phyloP scores from a whole-genome alignment of 2,113 vertebrate genomes.

The Podarcis cretensis region DNA sequence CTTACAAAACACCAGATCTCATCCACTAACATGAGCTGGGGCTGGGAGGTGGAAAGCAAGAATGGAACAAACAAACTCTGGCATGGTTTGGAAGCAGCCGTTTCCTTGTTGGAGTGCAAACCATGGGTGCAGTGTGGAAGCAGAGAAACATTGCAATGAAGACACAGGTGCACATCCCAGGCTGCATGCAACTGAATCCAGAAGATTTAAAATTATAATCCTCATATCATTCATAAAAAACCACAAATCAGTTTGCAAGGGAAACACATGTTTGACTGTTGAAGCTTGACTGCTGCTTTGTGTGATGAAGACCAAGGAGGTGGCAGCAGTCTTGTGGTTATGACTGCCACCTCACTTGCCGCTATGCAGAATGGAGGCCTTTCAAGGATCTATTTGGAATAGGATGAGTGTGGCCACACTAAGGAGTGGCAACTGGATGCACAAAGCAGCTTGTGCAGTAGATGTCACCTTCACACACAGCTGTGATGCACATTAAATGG shows the following conservation, averaged over 20 bases:
- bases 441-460: conserved; percentile 44
- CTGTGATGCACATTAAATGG: neutral
- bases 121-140: neutral
- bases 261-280: too few species aligned
- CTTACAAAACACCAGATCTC: neutral
- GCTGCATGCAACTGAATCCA: neutral
- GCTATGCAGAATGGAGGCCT: neutral
- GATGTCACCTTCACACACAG: conserved; percentile 54
- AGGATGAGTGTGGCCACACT: neutral
- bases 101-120: neutral
- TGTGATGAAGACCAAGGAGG: conserved; percentile 7
- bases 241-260: neutral
- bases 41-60: neutral
- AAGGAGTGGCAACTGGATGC: conserved; percentile 40
- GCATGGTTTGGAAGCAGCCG: neutral
- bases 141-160: neutral
- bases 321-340: fast-evolving
- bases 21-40: neutral
- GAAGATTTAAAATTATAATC: neutral
- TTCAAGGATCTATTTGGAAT: neutral
- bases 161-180: neutral
- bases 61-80: neutral
- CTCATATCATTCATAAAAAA: neutral
- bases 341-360: conserved; percentile 47
- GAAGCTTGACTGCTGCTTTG: neutral